Conservation (phyloP, 2,113 vertebrate species). For the Canis aureus region DNA sequence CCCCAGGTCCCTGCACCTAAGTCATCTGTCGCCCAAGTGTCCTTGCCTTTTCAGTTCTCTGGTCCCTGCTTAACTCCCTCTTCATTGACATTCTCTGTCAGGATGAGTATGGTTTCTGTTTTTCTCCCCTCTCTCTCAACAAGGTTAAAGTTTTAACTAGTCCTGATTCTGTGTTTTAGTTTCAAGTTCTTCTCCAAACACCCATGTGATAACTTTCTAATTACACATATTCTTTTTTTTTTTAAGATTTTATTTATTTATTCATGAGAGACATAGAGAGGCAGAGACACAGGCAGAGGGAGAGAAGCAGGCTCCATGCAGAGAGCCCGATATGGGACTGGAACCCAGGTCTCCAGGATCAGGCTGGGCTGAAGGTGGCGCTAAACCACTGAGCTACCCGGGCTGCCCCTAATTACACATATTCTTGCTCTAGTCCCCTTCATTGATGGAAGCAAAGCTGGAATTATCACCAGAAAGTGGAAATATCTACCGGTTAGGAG, state of each 20-base stretch:
- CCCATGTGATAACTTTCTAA: background rate
- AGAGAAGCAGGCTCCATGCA: too few species aligned
- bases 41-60: background rate
- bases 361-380: too few species aligned
- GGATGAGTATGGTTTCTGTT: background rate
- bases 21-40: background rate
- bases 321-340: too few species aligned
- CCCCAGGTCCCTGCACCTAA: background rate
- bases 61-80: background rate
- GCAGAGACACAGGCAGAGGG: too few species aligned
- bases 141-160: background rate
- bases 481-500: conserved; percentile 5
- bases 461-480: background rate
- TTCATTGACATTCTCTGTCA: background rate
- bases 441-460: background rate
- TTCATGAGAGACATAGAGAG: too few species aligned
- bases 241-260: too few species aligned
- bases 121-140: background rate
- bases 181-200: background rate
- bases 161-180: background rate
- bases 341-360: too few species aligned
- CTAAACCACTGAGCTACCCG: too few species aligned
- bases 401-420: background rate
- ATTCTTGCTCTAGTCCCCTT: background rate
- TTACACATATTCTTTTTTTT: background rate